These are phyloP conservation scores for Squalus acanthias DNA, from an alignment of 2,797 vertebrate species.

Conservation along the genomic window DNA sequence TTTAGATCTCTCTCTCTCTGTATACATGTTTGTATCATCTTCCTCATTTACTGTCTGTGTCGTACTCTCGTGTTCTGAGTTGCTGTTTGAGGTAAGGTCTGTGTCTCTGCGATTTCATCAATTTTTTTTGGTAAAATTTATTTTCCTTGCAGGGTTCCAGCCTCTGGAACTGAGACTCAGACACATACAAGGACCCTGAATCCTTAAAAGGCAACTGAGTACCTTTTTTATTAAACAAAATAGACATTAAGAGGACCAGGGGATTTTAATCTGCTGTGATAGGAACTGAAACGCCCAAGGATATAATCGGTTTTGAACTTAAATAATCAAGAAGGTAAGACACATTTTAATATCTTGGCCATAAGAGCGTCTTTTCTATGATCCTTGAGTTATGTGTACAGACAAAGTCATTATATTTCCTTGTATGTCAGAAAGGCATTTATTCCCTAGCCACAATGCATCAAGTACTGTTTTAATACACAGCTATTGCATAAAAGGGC, in stretches of 20 bases:
- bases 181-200: background rate
- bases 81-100: background rate
- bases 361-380: background rate
- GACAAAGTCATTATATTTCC: background rate
- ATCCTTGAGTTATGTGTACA: background rate
- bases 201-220: background rate
- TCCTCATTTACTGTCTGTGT: background rate
- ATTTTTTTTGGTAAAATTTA: background rate
- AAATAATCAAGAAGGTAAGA: constrained; percentile 25
- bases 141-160: background rate
- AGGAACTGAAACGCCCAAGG: background rate
- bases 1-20: background rate
- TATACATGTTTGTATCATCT: background rate
- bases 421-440: background rate
- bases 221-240: background rate
- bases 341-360: background rate
- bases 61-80: no score
- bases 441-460: background rate
- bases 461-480: background rate
- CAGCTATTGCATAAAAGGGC: background rate
- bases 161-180: background rate
- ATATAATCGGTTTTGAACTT: constrained; percentile 2
- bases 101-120: background rate
- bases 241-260: background rate
- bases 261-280: constrained; percentile 30